Base-by-base conservation (phyloP, 30 jellyfish, hydroid and myxozoan species). In the Pseudorhiza aurosa region DNA sequence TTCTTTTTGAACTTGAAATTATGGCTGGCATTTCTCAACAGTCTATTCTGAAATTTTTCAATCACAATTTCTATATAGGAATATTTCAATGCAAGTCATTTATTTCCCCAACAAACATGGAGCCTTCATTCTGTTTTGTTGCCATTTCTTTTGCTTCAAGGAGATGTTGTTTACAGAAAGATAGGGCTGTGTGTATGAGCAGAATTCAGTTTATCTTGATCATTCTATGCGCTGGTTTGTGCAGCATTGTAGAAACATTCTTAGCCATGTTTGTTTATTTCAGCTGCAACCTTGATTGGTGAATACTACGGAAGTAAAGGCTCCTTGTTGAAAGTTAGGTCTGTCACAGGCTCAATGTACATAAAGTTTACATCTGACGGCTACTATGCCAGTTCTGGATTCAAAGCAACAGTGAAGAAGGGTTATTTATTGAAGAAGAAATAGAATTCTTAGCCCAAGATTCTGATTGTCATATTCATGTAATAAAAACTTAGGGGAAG, bases 281-380 rank as follows among this genome's bases (percentile, higher is more conserved):
- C 17, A 30, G 98, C 85, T 27, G 62, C 82, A 47, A 73, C 92
- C 37, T 77, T 49, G 63, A 77, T 85, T 44, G 96, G 96, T 0
- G 82, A 84, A 26, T 92, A 81, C 68, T 80, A n/a, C 43, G 96
- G 96, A 40, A 56, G 77, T 58, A 67, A 82, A 24, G 96, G 98
- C 11, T 59, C 95, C 46, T 68, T 89, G 71, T 58, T 90, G 37
- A 85, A 60, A 30, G 85, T 92, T 29, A 26, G 32, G 18, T 85
- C 98, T 40, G 80, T 49, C 51, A 80, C 91, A 15, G 94, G 93
- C 1, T 45, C 42, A 45, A 77, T 92, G 96, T 92, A 92, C 76
- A 45, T 92, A 50, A 80, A 78, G 64, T 92, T 92, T 70, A 42
- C 88, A 35, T 46, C 98, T 6, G 96, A 78, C 58, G 68, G 83